These are phyloP conservation scores for Platycercus adscitus DNA, from an alignment of 2,113 vertebrate genomes.

Conservation along the genomic window DNA sequence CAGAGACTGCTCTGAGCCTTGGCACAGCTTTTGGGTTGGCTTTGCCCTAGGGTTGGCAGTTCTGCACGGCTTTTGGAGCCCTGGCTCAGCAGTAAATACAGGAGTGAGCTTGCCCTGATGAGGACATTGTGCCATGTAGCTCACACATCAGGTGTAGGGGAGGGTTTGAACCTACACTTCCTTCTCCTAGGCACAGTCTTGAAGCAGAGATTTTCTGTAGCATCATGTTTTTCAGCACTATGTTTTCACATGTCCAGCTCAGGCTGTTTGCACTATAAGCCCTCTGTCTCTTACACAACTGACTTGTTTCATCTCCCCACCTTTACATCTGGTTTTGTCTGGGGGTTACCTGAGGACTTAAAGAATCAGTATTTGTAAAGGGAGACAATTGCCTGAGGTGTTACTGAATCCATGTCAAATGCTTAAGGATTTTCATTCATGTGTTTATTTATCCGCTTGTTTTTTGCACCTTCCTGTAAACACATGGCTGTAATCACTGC, in stretches of 20 bases:
- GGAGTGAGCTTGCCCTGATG: neutral
- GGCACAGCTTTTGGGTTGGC: neutral
- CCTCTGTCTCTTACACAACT: neutral
- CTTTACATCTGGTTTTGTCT: neutral
- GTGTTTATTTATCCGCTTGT: neutral
- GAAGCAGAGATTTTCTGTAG: neutral
- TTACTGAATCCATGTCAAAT: neutral
- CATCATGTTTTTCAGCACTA: neutral
- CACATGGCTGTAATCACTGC: neutral
- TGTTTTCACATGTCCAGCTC: neutral
- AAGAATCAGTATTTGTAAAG: neutral
- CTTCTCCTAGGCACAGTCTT: neutral
- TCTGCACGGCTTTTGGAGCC: neutral
- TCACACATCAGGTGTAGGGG: rapidly evolving
- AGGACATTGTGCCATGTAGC: rapidly evolving
- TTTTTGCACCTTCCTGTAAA: neutral
- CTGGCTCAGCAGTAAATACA: rapidly evolving
- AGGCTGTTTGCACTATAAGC: neutral
- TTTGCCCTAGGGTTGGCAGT: neutral
- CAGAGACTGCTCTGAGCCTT: neutral
- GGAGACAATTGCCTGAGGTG: neutral
- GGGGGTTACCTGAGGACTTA: neutral
- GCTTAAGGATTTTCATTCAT: neutral
- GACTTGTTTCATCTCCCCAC: neutral
- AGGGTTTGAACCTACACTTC: neutral